Base-by-base conservation (phyloP, 2,113 vertebrate species). In the Sinocyclocheilus anophthalmus region DNA sequence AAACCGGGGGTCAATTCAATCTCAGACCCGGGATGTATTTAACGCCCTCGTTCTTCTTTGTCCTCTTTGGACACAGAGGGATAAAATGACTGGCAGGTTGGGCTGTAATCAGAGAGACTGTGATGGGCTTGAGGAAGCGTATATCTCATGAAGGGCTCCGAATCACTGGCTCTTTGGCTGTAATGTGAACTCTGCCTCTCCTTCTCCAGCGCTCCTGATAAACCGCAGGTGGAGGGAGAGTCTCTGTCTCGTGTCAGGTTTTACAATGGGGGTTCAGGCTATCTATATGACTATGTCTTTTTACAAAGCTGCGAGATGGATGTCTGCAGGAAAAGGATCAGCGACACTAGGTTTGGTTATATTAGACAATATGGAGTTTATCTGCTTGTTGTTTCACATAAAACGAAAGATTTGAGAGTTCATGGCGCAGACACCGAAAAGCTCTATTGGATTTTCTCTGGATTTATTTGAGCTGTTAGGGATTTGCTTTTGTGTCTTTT, bases 301-400 rank as follows among this genome's bases (percentile, higher is more conserved):
- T 69, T 55, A 67, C 79, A 81, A 81, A 70, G 63, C 81, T 22
- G 18, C 0, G 1, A 70, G 81, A 69, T 33, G 42, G 10, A 82
- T 59, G 81, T 59, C 48, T 57, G 81, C 48, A 16, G 33, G 22
- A 39, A 57, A 57, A 59, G 82, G 79, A 70, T 75, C 82, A 84
- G 69, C 39, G 33, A 55, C 67, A 39, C 69, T 73, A 26, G 82
- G 50, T 72, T 83, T 72, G 39, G 80, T 69, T 67, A 67, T 69
- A 67, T 69, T 70, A 72, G 81, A 83, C 48, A 14, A 72, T 70
- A 12, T 14, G 22, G 30, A 73, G 4, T 84, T 37, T 59, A 84
- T 84, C 22, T 6, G 50, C 69, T 39, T 73, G 67, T 84, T 84
- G 69, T 84, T 73, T 84, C 82, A 37, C 67, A 84, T 75, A 73